Percentiles rank a stretch among this genome's conserved stretches.
Conservation (phyloP, 2,888 invertebrate genomes). For the Pollenia angustigena region DNA sequence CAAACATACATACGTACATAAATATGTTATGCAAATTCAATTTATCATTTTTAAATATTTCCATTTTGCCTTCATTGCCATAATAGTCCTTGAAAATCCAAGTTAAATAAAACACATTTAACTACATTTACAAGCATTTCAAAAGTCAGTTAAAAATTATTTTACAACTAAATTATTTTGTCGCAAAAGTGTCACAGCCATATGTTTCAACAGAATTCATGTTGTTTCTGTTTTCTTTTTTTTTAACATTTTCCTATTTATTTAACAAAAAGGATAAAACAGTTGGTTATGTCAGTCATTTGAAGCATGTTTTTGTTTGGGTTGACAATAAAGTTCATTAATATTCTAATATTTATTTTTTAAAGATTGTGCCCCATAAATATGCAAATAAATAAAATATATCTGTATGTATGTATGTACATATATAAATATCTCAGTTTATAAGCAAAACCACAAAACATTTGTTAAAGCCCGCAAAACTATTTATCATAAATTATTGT, state of each 20-base stretch:
- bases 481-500: constrained; percentile 28
- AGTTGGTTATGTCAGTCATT: constrained; percentile 45
- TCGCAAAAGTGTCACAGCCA: constrained; percentile 57
- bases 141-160: neutral
- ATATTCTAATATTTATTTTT: constrained; percentile 9
- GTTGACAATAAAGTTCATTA: constrained; percentile 62
- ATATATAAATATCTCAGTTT: no score
- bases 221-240: constrained; percentile 33
- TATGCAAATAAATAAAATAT: constrained; percentile 15
- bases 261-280: constrained; percentile 37
- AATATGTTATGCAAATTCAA: no score
- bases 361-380: neutral
- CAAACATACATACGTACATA: no score
- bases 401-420: no score
- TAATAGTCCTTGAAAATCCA: neutral
- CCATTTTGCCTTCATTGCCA: neutral
- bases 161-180: constrained; percentile 35
- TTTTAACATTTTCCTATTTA: constrained; percentile 21
- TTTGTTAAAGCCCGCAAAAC: constrained; percentile 45
- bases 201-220: constrained; percentile 42
- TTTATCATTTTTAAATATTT: neutral
- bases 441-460: constrained; percentile 29
- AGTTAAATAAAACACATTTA: neutral
- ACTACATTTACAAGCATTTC: constrained; percentile 72
- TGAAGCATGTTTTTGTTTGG: constrained; percentile 48